A percentile compares a stretch with the other conserved stretches of the same genome.
These are phyloP conservation scores for Ormia ochracea DNA, from an alignment of 2,888 invertebrate genomes.

Conservation along the genomic window DNA sequence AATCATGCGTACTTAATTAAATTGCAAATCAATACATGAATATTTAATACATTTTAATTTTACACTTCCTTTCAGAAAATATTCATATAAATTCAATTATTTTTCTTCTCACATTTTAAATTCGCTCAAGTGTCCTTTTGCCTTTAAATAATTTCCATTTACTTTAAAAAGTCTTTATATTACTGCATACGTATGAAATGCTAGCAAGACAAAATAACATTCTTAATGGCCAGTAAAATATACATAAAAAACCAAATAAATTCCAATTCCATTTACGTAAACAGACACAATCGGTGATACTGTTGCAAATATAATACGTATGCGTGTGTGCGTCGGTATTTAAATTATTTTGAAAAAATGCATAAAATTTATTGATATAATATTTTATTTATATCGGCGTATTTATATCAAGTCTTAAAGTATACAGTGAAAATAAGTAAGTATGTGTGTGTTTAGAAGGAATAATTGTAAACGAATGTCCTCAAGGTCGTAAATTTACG, in stretches of 20 bases:
- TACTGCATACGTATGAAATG: not conserved
- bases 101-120: too few species aligned
- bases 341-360: not conserved
- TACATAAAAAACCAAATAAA: not conserved
- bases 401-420: slow-evolving; percentile 29
- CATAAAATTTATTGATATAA: slow-evolving; percentile 23
- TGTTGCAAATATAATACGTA: not conserved
- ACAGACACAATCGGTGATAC: not conserved
- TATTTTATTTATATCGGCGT: slow-evolving; percentile 26
- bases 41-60: too few species aligned
- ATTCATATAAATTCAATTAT: too few species aligned
- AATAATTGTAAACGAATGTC: slow-evolving; percentile 34
- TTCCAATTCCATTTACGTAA: not conserved
- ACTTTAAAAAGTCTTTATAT: too few species aligned
- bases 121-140: too few species aligned
- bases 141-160: too few species aligned
- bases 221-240: not conserved
- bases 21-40: too few species aligned
- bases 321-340: too few species aligned
- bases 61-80: too few species aligned
- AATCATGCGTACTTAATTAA: too few species aligned
- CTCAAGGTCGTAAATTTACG: slow-evolving; percentile 47
- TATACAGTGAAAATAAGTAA: not conserved
- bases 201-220: not conserved
- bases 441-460: not conserved